phyloP scores from a whole-genome alignment of 2,113 vertebrate genomes.

The Talpa occidentalis region DNA sequence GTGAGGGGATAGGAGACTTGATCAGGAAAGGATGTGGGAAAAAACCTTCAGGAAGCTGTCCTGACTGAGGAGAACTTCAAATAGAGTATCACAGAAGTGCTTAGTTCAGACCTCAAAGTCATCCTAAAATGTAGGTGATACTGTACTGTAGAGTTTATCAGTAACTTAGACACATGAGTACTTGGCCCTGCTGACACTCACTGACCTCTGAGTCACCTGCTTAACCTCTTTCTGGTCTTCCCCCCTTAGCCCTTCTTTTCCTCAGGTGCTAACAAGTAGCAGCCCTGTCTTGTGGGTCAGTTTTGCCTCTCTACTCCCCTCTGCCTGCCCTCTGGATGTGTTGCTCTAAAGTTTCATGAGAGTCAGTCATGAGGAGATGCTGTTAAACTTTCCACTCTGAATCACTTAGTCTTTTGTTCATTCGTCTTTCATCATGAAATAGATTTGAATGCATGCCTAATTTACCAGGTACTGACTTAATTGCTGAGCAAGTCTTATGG shows the following conservation, averaged over 20 bases:
- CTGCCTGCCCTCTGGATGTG: fast-evolving
- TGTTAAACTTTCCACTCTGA: neutral
- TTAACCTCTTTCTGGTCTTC: neutral
- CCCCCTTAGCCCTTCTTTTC: neutral
- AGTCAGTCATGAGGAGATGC: neutral
- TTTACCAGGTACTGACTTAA: neutral
- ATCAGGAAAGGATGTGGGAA: neutral
- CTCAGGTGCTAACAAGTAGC: neutral
- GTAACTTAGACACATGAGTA: fast-evolving
- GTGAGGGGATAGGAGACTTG: too few relatives aligned
- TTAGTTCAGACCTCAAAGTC: neutral
- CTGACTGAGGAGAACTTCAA: neutral
- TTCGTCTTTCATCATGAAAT: neutral
- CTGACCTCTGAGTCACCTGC: neutral
- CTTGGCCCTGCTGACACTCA: fast-evolving
- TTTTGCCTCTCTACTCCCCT: neutral
- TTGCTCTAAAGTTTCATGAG: neutral
- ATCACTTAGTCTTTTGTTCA: neutral
- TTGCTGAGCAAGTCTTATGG: neutral
- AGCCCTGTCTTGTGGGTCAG: neutral
- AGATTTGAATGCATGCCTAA: neutral
- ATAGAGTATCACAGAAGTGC: too few relatives aligned
- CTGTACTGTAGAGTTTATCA: neutral
- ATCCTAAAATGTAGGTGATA: fast-evolving
- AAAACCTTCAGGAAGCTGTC: neutral